phyloP scores from a whole-genome alignment of 2,888 invertebrate species.

The Adineta ricciae region DNA sequence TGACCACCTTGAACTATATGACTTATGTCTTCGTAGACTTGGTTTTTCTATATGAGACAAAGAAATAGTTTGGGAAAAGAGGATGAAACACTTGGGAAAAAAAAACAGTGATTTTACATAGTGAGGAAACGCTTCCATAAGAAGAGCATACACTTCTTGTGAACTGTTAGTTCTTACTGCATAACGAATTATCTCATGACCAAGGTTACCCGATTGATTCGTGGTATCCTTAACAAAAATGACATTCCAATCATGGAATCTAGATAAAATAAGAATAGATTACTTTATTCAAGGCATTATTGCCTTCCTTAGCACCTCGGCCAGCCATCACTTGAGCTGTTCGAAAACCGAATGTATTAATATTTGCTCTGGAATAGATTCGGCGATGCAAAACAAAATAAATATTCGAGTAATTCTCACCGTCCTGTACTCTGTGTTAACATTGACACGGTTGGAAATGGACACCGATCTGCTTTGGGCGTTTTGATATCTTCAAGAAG shows the following conservation, averaged over 20 bases:
- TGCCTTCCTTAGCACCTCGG: constrained; percentile 53
- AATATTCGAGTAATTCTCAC: not conserved
- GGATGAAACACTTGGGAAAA: too few species aligned
- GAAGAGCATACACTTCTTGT: not conserved
- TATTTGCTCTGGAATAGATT: not conserved
- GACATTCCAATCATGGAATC: not conserved
- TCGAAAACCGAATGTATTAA: not conserved
- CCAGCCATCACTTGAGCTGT: constrained; percentile 22
- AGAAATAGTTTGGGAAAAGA: not conserved
- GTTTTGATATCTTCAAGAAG: constrained; percentile 28
- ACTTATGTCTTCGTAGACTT: constrained; percentile 38
- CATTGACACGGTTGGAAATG: not conserved
- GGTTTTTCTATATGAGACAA: not conserved
- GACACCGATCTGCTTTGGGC: constrained; percentile 1
- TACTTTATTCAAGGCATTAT: constrained; percentile 52
- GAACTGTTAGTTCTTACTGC: not conserved
- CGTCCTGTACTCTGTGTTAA: not conserved
- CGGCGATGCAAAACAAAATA: too few species aligned
- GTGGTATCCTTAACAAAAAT: not conserved
- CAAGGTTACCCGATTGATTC: not conserved
- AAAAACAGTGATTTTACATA: not conserved
- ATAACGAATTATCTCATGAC: not conserved
- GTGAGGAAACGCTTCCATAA: not conserved
- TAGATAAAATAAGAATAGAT: not conserved
- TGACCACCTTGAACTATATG: constrained; percentile 49